Evolutionary conservation across 2,888 invertebrate genomes (phyloP).

Genomic region (Ophonus ardosiacus): DNA sequence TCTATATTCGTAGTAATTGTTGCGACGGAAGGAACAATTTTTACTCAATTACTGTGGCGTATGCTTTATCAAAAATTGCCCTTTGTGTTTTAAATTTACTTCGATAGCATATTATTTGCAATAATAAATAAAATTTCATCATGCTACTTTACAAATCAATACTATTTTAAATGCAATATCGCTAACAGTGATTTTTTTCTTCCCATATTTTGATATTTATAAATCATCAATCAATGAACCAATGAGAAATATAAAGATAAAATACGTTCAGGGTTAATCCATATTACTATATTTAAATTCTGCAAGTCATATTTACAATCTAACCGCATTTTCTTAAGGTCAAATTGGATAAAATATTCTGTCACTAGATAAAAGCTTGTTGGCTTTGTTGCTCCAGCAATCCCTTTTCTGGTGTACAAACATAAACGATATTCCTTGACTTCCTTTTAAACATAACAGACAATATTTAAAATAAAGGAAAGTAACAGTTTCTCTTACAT

Average conservation of each 20-base stretch:
- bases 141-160: neutral
- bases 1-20: neutral
- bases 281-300: neutral
- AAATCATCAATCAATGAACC: neutral
- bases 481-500: too few species aligned
- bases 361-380: neutral
- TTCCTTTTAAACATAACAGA: too few species aligned
- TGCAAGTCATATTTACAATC: neutral
- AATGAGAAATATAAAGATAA: neutral
- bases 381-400: neutral
- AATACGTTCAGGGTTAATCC: neutral
- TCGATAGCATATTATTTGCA: neutral
- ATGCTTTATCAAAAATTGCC: neutral
- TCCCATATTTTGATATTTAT: neutral
- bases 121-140: neutral
- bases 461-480: too few species aligned
- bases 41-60: neutral
- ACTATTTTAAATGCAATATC: neutral
- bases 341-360: conserved; percentile 10
- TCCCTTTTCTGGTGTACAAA: conserved; percentile 12
- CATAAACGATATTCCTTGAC: conserved; percentile 13
- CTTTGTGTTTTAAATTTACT: neutral
- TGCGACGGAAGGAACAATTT: neutral
- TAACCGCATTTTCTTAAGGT: neutral
- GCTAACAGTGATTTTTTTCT: neutral